Evolutionary conservation across 2,113 vertebrate species (phyloP).

Genomic region (Pseudorhombus dupliciocellatus): DNA sequence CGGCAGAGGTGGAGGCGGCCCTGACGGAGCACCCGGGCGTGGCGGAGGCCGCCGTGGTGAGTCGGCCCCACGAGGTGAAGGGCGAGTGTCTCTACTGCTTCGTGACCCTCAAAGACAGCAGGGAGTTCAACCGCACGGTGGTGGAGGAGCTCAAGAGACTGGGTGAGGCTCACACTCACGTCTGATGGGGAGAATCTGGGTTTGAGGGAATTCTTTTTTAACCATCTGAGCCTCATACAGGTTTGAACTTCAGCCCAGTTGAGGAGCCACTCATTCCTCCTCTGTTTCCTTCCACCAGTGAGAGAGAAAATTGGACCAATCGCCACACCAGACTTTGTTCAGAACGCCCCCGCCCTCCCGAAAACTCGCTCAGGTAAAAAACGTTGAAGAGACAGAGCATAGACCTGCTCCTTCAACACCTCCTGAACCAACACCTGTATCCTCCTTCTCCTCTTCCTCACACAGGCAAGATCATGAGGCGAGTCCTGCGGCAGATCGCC

Average conservation of each 20-base stretch:
- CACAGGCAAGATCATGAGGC: constrained; percentile 86
- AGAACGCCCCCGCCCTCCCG: constrained; percentile 84
- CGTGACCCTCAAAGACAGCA: constrained; percentile 78
- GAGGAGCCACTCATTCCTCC: not conserved
- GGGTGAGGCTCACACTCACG: constrained; percentile 70
- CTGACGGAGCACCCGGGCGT: constrained; percentile 79
- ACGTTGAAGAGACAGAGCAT: too few relatives aligned
- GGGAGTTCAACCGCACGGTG: constrained; percentile 74
- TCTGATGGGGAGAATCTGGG: too few relatives aligned
- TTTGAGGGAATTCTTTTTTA: too few relatives aligned
- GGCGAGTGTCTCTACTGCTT: constrained; percentile 87
- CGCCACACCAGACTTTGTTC: constrained; percentile 86
- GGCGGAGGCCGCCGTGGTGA: constrained; percentile 82
- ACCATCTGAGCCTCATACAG: too few relatives aligned
- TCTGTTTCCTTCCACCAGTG: constrained; percentile 64
- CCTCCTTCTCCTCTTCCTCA: not conserved
- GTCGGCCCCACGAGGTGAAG: constrained; percentile 82
- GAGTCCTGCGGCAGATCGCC: constrained; percentile 83
- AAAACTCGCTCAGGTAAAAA: constrained; percentile 85
- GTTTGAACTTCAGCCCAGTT: too few relatives aligned
- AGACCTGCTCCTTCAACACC: not conserved
- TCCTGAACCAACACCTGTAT: not conserved
- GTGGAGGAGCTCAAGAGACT: constrained; percentile 80
- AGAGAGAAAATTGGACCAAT: constrained; percentile 87
- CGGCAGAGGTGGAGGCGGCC: constrained; percentile 83